Base-by-base conservation (phyloP, 2,113 vertebrate genomes). In the Passer domesticus region DNA sequence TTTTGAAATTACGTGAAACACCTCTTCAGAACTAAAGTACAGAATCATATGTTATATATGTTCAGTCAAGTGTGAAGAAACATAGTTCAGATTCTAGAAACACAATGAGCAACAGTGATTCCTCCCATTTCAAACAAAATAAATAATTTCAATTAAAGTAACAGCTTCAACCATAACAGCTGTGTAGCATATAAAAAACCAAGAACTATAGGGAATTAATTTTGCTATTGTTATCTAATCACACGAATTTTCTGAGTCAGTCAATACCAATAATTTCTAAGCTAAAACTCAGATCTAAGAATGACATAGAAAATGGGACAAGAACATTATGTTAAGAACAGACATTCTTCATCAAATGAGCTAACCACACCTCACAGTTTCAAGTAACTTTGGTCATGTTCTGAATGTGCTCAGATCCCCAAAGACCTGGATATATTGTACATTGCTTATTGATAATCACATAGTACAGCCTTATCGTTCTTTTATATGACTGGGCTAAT, bases 121-220 rank as follows among this genome's bases (percentile, higher is more conserved):
- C 66, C 35, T n/a, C 66, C 17, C 23, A 84, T 24, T 86, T 96
- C 16, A 78, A 89, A 89, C 70, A 83, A 77, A 87, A 95, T 91
- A 95, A 92, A 78, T 90, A 83, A 58, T 63, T 70, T 78, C 50
- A 77, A 24, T 74, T 83, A 62, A 81, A 94, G 9, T 25, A 70
- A 60, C 16, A 77, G 50, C 44, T 86, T 92, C n/a, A 90, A 63
- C 3, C 17, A 58, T 4, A 12, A 77, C 18, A 60, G 46, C 30
- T 33, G 9, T 35, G 17, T 58, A 78, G 35, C 28, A 28, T 37
- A 70, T 31, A 52, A 35, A 79, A 79, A 41, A 15, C 5, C 15
- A 70, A 69, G 10, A 78, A 37, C 17, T 35, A 70, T 0, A 78
- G 12, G 66, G 31, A 84, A 78, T 35, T 63, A 78, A 39, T 70